Evolutionary conservation across 2,888 invertebrate species (phyloP).

Genomic region (Neoascia interrupta): DNA sequence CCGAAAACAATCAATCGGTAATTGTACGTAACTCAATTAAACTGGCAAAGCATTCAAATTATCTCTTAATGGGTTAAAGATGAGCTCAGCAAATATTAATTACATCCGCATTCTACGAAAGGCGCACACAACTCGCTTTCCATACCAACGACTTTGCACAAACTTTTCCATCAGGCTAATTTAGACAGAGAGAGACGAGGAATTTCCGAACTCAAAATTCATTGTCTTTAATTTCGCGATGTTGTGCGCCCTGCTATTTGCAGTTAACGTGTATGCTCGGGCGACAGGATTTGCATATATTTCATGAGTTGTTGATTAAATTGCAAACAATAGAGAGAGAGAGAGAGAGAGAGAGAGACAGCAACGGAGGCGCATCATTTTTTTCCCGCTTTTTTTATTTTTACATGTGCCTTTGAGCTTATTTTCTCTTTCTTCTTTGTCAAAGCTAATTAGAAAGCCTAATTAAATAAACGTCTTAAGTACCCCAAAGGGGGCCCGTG

Average conservation of each 20-base stretch:
- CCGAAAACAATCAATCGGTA: constrained; percentile 62
- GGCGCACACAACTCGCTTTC: constrained; percentile 4
- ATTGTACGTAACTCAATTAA: constrained; percentile 62
- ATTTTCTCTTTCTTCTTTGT: background rate
- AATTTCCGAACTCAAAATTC: constrained; percentile 32
- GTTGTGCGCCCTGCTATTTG: too few relatives aligned
- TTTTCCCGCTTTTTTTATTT: background rate
- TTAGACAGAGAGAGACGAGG: too few relatives aligned
- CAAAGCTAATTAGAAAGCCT: constrained; percentile 56
- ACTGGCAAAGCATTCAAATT: constrained; percentile 64
- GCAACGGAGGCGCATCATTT: too few relatives aligned
- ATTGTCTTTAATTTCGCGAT: constrained; percentile 31
- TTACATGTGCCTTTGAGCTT: background rate
- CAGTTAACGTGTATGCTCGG: background rate
- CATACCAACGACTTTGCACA: too few relatives aligned
- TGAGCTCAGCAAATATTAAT: constrained; percentile 65
- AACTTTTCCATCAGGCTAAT: too few relatives aligned
- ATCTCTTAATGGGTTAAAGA: constrained; percentile 63
- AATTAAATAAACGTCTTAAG: constrained; percentile 56
- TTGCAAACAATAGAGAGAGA: too few relatives aligned
- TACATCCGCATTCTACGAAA: constrained; percentile 36
- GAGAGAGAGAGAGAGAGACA: too few relatives aligned
- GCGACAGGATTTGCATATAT: constrained; percentile 48
- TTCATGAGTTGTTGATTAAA: constrained; percentile 46
- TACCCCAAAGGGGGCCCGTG: constrained; percentile 17